Conservation (phyloP, 2,888 invertebrate species). For the Drosophila prostipennis region DNA sequence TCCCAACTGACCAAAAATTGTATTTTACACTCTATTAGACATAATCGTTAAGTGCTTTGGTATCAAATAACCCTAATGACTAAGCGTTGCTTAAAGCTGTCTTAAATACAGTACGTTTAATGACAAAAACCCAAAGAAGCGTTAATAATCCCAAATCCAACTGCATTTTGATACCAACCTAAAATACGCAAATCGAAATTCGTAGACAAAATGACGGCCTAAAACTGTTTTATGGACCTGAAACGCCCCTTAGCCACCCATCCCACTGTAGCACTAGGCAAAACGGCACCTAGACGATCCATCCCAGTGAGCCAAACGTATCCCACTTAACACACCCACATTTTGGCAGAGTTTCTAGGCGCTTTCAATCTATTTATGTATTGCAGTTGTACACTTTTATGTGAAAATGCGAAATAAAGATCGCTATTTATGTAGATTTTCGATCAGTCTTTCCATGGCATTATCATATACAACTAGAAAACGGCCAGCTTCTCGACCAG, state of each 20-base stretch:
- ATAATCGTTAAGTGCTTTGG: constrained; percentile 1
- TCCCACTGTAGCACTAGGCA: not conserved
- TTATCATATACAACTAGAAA: constrained; percentile 58
- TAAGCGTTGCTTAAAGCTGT: constrained; percentile 1
- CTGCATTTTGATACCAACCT: constrained; percentile 4
- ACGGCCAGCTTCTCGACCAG: constrained; percentile 72
- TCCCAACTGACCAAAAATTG: constrained; percentile 1
- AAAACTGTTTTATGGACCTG: constrained; percentile 10
- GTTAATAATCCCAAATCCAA: not conserved
- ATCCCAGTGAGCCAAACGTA: constrained; percentile 19
- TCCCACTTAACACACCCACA: constrained; percentile 14
- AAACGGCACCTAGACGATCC: constrained; percentile 6
- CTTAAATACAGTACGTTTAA: constrained; percentile 1
- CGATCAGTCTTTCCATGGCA: not conserved
- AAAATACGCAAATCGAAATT: constrained; percentile 3
- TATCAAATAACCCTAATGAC: constrained; percentile 1
- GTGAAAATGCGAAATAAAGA: constrained; percentile 67
- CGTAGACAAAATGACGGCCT: not conserved
- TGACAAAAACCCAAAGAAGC: not conserved
- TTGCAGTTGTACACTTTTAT: constrained; percentile 63
- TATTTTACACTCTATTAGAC: not conserved
- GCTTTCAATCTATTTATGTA: constrained; percentile 37
- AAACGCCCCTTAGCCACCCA: not conserved
- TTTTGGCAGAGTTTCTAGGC: constrained; percentile 17
- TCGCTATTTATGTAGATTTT: constrained; percentile 62